Conservation (phyloP, 2,113 vertebrate genomes). For the Gila orcuttii region DNA sequence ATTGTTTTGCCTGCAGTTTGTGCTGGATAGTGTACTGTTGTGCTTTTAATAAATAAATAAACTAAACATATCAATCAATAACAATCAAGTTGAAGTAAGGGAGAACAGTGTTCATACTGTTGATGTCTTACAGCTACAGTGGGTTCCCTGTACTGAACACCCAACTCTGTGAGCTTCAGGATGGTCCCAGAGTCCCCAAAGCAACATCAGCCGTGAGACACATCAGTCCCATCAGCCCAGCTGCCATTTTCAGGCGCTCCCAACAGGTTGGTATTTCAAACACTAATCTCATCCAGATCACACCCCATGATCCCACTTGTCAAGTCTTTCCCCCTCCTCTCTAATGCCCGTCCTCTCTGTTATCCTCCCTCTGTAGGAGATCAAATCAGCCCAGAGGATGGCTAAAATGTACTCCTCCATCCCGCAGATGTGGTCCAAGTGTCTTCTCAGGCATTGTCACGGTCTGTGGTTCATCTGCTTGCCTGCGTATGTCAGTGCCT, state of each 20-base stretch:
- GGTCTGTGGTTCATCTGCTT: slow-evolving; percentile 99
- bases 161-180: slow-evolving; percentile 87
- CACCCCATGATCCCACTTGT: slow-evolving; percentile 5
- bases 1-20: too few species aligned
- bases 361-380: slow-evolving; percentile 79
- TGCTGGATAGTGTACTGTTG: background rate
- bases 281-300: background rate
- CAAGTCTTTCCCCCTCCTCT: slow-evolving; percentile 27
- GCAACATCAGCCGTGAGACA: slow-evolving; percentile 82
- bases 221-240: slow-evolving; percentile 89
- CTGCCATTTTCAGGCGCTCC: slow-evolving; percentile 94
- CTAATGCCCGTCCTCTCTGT: slow-evolving; percentile 28
- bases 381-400: slow-evolving; percentile 93
- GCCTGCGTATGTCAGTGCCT: slow-evolving; percentile 87
- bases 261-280: slow-evolving; percentile 85
- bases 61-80: too few species aligned
- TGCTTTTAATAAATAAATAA: background rate
- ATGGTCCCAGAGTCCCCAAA: slow-evolving; percentile 76
- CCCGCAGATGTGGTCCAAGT: slow-evolving; percentile 98
- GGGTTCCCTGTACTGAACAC: slow-evolving; percentile 91
- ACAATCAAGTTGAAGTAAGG: background rate
- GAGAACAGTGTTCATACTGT: background rate
- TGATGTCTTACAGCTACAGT: slow-evolving; percentile 82
- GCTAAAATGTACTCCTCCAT: slow-evolving; percentile 93
- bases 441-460: slow-evolving; percentile 91